Base-by-base conservation (phyloP, 2,888 invertebrate species). In the Pristionchus japonicus region DNA sequence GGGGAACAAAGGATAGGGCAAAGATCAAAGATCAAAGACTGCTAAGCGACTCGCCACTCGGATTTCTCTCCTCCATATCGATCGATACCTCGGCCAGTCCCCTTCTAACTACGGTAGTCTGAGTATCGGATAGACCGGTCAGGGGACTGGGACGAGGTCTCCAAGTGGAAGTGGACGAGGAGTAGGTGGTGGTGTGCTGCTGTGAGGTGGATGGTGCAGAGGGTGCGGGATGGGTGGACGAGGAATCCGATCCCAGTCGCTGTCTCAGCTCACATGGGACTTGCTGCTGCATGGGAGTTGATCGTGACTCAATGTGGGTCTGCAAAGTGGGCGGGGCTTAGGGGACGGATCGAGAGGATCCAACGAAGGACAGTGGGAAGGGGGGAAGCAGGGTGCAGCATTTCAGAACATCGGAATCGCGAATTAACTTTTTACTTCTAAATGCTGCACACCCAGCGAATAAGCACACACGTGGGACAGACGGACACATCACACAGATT, bases 51-150 rank as follows among this genome's bases (percentile, higher is more conserved):
- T 85, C 85, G 40, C 85, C 85, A 85, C 64, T 85, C 43, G 85
- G 85, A 85, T 85, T 85, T 85, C 85, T 61, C 57, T 85, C n/a
- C n/a, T n/a, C 85, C 20, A 85, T 85, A 64, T 85, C 85, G 17
- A 85, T 85, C 40, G 61, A 61, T 64, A 64, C 47, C 13, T 85
- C 85, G 9, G 49, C 82, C 34, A 31, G 7, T 61, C 85, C 85
- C 27, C 85, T 61, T 43, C 85, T 61, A n/a, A 85, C 64, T 85
- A 85, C 85, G 6, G 85, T 85, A 85, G 85, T 85, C 27, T 27
- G 61, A n/a, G 85, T 70, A 40, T 85, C 64, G 31, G 67, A 40
- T 43, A 86, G 86, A 49, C 86, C 86, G 23, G 86, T 86, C 20
- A 86, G 86, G 1, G 86, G 86, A 47, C 31, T 31, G 70, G 86